Base-by-base conservation (phyloP, 2,113 vertebrate genomes). In the Cheilinus undulatus region DNA sequence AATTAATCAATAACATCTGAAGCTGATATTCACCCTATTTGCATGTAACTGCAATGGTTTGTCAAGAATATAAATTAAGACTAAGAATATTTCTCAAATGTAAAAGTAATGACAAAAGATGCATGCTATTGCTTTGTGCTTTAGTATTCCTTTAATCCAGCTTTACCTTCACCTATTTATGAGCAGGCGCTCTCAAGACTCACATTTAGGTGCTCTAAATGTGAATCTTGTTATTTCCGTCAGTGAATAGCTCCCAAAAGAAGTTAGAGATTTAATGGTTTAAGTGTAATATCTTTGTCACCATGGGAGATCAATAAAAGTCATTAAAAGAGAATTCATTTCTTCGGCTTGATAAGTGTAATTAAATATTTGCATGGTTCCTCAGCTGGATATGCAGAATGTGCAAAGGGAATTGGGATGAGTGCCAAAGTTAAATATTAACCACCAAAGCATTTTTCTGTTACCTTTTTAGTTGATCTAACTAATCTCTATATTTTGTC, bases 331-430 rank as follows among this genome's bases (percentile, higher is more conserved):
- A 34, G 15, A 69, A 56, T 49, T 69, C 5, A 43, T 49, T 62
- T 61, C n/a, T 67, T 56, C 32, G 10, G 22, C 22, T 14, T 48
- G 30, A 50, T 20, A 10, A 34, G 26, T 65, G 20, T 73, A 17
- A 56, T 62, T 58, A 51, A 61, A 56, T 34, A 63, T 68, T 43
- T 50, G 50, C 34, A 62, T n/a, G 54, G 24, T 20, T 56, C 23
- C 48, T n/a, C 49, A n/a, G 54, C 26, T 43, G 24, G 15, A 68
- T 46, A 14, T 36, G 50, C 58, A 5, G 27, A 67, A 36, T 17
- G 30, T 1, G 2, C 19, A 19, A 40, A 19, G 23, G 26, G 65
- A 30, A 65, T 8, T 40, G 3, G n/a, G 5, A 50, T 27, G 28
- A 52, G 7, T 51, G 26, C 58, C 42, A 8, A 38, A 48, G 63